These are phyloP conservation scores for Pseudocheirus occidentalis DNA, from an alignment of 2,797 vertebrate genomes.

Conservation along the genomic window DNA sequence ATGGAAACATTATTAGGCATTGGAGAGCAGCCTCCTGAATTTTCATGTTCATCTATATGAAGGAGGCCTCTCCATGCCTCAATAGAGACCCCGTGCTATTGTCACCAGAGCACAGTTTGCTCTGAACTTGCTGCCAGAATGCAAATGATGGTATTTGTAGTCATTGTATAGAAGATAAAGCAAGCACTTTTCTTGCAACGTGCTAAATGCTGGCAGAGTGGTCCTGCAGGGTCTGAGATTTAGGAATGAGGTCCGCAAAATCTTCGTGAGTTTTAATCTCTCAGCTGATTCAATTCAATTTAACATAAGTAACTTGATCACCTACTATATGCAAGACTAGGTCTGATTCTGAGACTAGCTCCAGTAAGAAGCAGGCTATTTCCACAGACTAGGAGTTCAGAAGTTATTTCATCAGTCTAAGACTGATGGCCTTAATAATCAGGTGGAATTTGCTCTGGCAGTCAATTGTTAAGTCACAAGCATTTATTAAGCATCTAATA, in stretches of 20 bases:
- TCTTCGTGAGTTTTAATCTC: slow-evolving; percentile 14
- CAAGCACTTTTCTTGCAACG: slow-evolving; percentile 57
- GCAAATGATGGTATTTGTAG: slow-evolving; percentile 64
- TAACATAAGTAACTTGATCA: not conserved
- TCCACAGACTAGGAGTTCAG: not conserved
- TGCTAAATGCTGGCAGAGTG: slow-evolving; percentile 47
- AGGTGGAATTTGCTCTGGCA: not conserved
- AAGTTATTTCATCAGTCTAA: too few relatives aligned
- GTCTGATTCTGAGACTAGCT: not conserved
- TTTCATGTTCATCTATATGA: slow-evolving; percentile 37
- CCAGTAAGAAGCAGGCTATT: not conserved
- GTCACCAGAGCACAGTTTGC: slow-evolving; percentile 41
- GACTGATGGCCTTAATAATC: not conserved
- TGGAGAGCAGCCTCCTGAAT: slow-evolving; percentile 16
- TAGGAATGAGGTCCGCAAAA: slow-evolving; percentile 45
- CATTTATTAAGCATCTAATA: not conserved
- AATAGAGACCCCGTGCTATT: slow-evolving; percentile 47
- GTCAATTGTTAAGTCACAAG: not conserved
- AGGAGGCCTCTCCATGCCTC: slow-evolving; percentile 28
- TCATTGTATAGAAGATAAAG: slow-evolving; percentile 70
- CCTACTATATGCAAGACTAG: not conserved
- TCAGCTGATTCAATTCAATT: not conserved
- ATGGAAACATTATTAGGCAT: slow-evolving; percentile 41
- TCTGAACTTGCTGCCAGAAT: slow-evolving; percentile 60
- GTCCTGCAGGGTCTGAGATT: slow-evolving; percentile 64